phyloP scores from a whole-genome alignment of 2,797 vertebrate genomes.

The Tapirus indicus region DNA sequence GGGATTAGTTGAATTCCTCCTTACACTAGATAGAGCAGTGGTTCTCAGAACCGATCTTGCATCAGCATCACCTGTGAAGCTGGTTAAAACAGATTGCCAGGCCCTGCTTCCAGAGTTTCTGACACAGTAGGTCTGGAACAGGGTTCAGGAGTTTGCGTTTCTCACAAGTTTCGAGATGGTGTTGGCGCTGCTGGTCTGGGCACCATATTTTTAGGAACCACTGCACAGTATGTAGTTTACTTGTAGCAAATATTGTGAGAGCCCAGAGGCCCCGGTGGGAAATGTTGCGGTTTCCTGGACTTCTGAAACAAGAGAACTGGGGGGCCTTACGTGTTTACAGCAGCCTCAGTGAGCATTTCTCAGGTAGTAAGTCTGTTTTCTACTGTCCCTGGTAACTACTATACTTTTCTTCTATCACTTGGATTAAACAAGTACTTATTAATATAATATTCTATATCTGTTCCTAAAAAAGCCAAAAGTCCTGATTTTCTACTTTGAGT shows the following conservation, averaged over 20 bases:
- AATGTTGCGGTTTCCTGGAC: neutral
- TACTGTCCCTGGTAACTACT: neutral
- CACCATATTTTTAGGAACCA: neutral
- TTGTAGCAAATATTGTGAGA: neutral
- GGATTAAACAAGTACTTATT: neutral
- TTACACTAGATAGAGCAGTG: neutral
- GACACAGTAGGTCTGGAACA: neutral
- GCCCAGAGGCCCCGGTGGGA: neutral
- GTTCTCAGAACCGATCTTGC: slow-evolving; percentile 15
- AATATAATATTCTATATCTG: neutral
- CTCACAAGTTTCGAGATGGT: slow-evolving; percentile 20
- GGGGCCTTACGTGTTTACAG: neutral
- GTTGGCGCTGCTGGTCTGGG: neutral
- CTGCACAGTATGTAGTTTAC: neutral
- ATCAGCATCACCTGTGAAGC: neutral
- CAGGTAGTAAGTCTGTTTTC: slow-evolving; percentile 22
- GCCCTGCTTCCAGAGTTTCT: neutral
- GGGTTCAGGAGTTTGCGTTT: neutral
- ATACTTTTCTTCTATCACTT: neutral
- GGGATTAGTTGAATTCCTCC: neutral
- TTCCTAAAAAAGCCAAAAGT: neutral
- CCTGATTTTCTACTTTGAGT: neutral
- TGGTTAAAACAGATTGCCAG: slow-evolving; percentile 39
- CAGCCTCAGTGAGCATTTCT: slow-evolving; percentile 23
- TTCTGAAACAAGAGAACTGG: neutral